Evolutionary conservation across 2,113 vertebrate species (phyloP), one percentile per base, ranked within the genome.

Genomic region (Corythoichthys intestinalis): DNA sequence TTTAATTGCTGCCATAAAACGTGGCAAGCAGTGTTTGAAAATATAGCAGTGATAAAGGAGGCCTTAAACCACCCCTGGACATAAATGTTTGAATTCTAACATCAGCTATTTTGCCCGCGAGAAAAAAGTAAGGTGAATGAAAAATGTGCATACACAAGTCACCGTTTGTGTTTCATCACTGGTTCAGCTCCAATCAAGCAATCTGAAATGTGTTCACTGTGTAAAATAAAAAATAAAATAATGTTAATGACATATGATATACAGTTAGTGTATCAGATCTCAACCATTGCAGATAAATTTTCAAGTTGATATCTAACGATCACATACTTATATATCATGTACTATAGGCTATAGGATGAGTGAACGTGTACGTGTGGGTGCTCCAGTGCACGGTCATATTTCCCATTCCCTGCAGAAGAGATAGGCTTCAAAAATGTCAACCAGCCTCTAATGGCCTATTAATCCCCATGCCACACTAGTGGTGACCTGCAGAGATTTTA

Each of bases 381-480:
- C 41, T 28, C 47, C 50, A 28, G 48, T 35, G 5, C n/a, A 47
- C 49, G 46, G 49, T 57, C 63, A 57, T 76, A 52, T 67, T 78
- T 70, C 57, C 73, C 69, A 62, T 71, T 78, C 61, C 65, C 65
- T 76, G 65, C 65, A 74, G 57, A 72, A 61, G 47, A 78, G 74
- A 74, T 59, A 37, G 58, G 46, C 38, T 4, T 72, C 69, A 78
- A 61, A 87, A 83, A 83, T 87, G 84, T 86, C 82, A 85, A 82
- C 72, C 67, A 71, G 69, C 70, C 81, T 80, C 71, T 69, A 70
- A 74, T 75, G 72, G 67, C 70, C 71, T 78, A 78, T 86, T 85
- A 85, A 84, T 86, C 81, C 78, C 69, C 13, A 4, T 63, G 50
- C 64, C 65, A 75, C 71, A 64, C 60, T 72, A 68, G 65, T 77